Percentiles rank a stretch among this genome's conserved stretches.
Evolutionary conservation across 2,888 invertebrate species (phyloP).

Genomic region (Phytoseiulus persimilis): DNA sequence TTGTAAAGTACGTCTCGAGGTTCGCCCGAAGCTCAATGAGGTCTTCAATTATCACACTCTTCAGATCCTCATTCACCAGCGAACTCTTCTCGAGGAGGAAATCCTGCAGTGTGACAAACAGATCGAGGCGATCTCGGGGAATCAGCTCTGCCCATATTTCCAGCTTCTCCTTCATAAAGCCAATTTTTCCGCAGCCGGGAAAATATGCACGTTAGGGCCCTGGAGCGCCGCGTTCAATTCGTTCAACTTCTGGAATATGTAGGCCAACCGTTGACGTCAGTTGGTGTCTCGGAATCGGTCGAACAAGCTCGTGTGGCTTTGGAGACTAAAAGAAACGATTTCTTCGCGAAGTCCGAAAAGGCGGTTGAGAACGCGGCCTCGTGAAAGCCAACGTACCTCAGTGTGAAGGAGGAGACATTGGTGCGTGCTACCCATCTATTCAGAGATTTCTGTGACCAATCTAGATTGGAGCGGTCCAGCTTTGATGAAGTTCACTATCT

Average conservation of each 20-base stretch:
- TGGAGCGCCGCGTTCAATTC: neutral
- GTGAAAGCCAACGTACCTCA: conserved; percentile 22
- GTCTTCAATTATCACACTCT: neutral
- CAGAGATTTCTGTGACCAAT: neutral
- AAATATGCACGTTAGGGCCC: neutral
- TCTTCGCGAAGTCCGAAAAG: neutral
- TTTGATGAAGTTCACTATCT: conserved; percentile 31
- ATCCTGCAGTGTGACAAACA: neutral
- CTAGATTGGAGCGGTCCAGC: neutral
- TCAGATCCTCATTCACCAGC: neutral
- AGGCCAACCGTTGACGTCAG: neutral
- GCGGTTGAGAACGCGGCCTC: neutral
- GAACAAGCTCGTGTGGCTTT: neutral
- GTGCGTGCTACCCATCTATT: neutral
- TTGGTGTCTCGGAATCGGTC: neutral
- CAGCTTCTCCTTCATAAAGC: neutral
- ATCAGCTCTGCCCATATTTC: neutral
- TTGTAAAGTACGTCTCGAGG: neutral
- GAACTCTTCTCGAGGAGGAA: neutral
- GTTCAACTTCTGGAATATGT: neutral
- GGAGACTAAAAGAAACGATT: neutral
- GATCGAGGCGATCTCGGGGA: neutral
- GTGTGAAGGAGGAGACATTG: conserved; percentile 20
- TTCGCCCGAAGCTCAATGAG: neutral
- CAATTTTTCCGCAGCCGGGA: neutral